A percentile compares a stretch with the other conserved stretches of the same genome.
Evolutionary conservation across 35 echinoderm and acorn worm species (phyloP).

Genomic region (Apostichopus japonicus): DNA sequence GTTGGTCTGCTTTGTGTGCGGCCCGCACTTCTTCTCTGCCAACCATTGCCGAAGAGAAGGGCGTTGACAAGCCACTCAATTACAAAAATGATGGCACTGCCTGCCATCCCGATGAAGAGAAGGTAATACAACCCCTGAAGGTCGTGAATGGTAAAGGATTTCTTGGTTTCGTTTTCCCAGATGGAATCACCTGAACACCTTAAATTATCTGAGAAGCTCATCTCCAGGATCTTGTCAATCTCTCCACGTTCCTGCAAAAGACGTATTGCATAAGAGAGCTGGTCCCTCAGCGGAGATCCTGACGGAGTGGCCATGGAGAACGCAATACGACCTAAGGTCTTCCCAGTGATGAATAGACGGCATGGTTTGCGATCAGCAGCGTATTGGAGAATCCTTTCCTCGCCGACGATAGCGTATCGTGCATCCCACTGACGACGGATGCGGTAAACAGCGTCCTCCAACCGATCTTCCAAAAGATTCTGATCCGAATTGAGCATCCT

Average conservation of each 20-base stretch:
- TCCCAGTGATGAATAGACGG: constrained; percentile 64
- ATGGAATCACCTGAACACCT: constrained; percentile 54
- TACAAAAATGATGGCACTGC: constrained; percentile 72
- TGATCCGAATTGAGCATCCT: constrained; percentile 63
- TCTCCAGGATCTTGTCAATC: constrained; percentile 56
- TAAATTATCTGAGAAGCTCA: constrained; percentile 22
- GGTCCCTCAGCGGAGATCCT: constrained; percentile 88
- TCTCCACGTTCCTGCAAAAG: constrained; percentile 59
- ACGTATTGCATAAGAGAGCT: constrained; percentile 72
- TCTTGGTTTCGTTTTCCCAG: constrained; percentile 74
- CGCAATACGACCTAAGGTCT: constrained; percentile 59
- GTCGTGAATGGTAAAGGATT: constrained; percentile 81
- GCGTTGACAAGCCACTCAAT: constrained; percentile 57
- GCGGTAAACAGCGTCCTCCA: constrained; percentile 65
- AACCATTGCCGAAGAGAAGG: constrained; percentile 9
- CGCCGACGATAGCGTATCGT: constrained; percentile 80
- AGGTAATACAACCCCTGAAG: constrained; percentile 85
- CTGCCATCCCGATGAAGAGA: constrained; percentile 68
- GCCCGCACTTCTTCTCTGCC: not conserved
- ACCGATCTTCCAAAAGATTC: constrained; percentile 62
- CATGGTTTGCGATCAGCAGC: constrained; percentile 70
- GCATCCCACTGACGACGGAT: constrained; percentile 78
- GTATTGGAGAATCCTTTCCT: constrained; percentile 67
- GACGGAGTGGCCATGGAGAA: constrained; percentile 79
- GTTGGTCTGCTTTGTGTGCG: not conserved